Evolutionary conservation across 2,113 vertebrate species (phyloP), one percentile per base, ranked within the genome.

Genomic region (Zosterops lateralis): DNA sequence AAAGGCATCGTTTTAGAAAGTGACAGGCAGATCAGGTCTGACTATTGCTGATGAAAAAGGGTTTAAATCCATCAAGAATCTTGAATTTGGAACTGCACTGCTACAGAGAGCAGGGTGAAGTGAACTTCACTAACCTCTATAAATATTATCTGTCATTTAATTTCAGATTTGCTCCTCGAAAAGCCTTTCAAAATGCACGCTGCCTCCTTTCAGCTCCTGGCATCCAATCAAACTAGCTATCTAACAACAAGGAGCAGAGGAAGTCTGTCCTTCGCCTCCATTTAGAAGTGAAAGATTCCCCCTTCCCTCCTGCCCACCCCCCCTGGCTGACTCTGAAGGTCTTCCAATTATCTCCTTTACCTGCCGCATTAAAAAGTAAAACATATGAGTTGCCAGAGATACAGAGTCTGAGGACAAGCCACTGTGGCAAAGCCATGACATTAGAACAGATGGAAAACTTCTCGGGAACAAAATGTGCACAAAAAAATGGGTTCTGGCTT

Each of bases 401-500:
- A 79, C 93, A 84, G 94, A 97, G 95, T 95, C 92, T 97, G 96
- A 97, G 97, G 97, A 97, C 97, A 94, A 82, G 96, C 93, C 96
- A 96, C 86, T 48, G 96, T 89, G 95, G 97, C 96, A 95, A 91
- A 97, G 91, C 93, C 95, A 95, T 96, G 94, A 97, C 97, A 97
- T 85, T 96, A 95, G 96, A 96, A 97, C 96, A 97, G 97, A 98
- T 97, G 97, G 98, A 92, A 97, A 96, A 97, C 93, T 97, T 98
- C 97, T 97, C 97, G 3, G 97, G 97, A 98, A 97, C 97, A 98
- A 98, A 97, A 97, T 96, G 97, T 96, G 96, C 96, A 91, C 97
- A 96, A 88, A 92, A 87, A 97, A 96, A 96, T 66, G 94, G 96
- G 84, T 96, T 94, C 97, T 96, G 96, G 92, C 97, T 98, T 97